These are phyloP conservation scores for Helicorthomorpha holstii DNA, from an alignment of 1,140 invertebrate species.

Conservation along the genomic window DNA sequence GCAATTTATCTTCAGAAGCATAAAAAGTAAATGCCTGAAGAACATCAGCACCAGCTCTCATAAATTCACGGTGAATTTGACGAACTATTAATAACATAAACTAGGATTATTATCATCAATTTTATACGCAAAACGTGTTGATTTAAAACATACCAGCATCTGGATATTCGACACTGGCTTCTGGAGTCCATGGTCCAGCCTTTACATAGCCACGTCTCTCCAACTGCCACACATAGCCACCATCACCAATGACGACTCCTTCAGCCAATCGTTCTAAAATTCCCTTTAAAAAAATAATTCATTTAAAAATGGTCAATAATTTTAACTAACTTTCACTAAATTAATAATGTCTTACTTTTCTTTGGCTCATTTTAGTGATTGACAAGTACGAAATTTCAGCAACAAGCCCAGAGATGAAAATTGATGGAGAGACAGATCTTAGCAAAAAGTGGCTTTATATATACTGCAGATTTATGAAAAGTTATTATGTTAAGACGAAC, in stretches of 20 bases:
- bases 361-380: background rate
- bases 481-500: too few relatives aligned
- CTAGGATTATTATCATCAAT: background rate
- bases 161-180: slow-evolving; percentile 24
- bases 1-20: slow-evolving; percentile 27
- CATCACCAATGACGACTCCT: slow-evolving; percentile 27
- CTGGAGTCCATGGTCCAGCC: slow-evolving; percentile 29
- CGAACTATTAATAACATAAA: slow-evolving; percentile 16
- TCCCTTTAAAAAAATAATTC: slow-evolving; percentile 12
- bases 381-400: background rate
- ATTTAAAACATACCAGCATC: slow-evolving; percentile 21
- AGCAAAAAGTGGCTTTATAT: too few relatives aligned
- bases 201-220: slow-evolving; percentile 30
- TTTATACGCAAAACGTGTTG: background rate
- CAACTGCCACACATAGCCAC: slow-evolving; percentile 28
- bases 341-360: background rate
- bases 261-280: slow-evolving; percentile 25
- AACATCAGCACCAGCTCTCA: slow-evolving; percentile 27
- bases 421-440: too few relatives aligned
- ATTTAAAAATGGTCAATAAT: background rate
- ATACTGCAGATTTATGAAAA: too few relatives aligned
- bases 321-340: background rate
- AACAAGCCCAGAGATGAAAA: background rate
- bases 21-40: slow-evolving; percentile 30
- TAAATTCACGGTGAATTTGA: slow-evolving; percentile 24